Percentiles rank a stretch among this genome's conserved stretches.
These are phyloP conservation scores for Uropsilus gracilis DNA, from an alignment of 2,113 vertebrate genomes.

Conservation along the genomic window DNA sequence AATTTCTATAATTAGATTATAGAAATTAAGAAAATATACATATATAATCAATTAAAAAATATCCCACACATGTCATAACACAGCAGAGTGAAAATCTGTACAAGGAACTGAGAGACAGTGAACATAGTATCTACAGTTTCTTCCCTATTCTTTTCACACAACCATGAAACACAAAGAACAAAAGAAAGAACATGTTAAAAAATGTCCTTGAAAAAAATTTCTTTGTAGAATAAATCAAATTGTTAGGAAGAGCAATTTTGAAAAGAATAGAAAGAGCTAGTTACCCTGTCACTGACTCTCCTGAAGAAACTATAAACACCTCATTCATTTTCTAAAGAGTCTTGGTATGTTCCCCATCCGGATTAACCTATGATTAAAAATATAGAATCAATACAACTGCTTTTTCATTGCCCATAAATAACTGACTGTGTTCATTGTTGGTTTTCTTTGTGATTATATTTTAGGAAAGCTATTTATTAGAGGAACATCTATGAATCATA, in stretches of 20 bases:
- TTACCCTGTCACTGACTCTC: background rate
- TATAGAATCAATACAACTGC: background rate
- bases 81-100: background rate
- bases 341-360: background rate
- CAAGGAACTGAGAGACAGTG: background rate
- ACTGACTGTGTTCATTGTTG: slow-evolving; percentile 9
- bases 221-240: background rate
- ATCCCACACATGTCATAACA: background rate
- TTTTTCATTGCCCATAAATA: slow-evolving; percentile 39
- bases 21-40: too few species aligned
- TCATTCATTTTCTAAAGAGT: background rate
- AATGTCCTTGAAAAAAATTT: background rate
- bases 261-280: background rate
- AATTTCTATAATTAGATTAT: too few species aligned
- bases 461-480: slow-evolving; percentile 57
- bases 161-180: background rate
- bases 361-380: slow-evolving; percentile 35
- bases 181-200: background rate
- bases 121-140: background rate
- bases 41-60: too few species aligned
- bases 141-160: background rate
- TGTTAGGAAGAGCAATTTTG: background rate
- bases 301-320: background rate
- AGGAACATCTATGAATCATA: slow-evolving; percentile 47
- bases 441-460: slow-evolving; percentile 54